Conservation (phyloP, 1,140 invertebrate species). For the Drosophila watanabei region DNA sequence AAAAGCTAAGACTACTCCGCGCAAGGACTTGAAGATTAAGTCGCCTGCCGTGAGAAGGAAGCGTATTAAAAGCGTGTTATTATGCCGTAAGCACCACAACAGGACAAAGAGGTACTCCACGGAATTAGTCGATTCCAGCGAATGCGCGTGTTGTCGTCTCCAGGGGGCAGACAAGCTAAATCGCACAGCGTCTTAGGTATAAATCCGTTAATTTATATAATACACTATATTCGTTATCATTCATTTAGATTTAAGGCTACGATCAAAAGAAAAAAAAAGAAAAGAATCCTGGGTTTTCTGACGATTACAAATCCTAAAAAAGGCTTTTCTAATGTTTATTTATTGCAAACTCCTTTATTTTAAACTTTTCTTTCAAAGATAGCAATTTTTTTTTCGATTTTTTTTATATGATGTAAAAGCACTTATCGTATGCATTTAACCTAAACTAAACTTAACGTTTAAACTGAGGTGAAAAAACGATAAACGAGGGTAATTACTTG, state of each 20-base stretch:
- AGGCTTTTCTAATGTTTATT: not conserved
- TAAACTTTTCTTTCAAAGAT: no score
- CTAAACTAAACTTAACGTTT: no score
- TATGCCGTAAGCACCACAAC: slow-evolving; percentile 38
- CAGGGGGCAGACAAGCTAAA: slow-evolving; percentile 19
- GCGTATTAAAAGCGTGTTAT: not conserved
- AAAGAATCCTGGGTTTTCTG: not conserved
- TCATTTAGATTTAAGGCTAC: not conserved
- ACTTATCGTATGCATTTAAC: not conserved
- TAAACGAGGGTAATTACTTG: not conserved
- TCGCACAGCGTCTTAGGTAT: not conserved
- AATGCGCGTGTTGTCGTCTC: slow-evolving; percentile 48
- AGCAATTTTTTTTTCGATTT: not conserved
- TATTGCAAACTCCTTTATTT: not conserved
- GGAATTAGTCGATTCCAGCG: not conserved
- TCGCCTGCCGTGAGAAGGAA: not conserved
- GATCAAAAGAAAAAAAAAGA: no score
- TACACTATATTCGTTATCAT: not conserved
- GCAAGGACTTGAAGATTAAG: not conserved
- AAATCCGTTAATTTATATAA: not conserved
- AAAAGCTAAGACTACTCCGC: not conserved
- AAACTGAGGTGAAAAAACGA: not conserved
- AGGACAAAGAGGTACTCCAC: not conserved
- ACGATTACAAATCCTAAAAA: no score
- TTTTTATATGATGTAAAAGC: not conserved